Base-by-base conservation (phyloP, 2,888 invertebrate species). In the Microchrysa polita region DNA sequence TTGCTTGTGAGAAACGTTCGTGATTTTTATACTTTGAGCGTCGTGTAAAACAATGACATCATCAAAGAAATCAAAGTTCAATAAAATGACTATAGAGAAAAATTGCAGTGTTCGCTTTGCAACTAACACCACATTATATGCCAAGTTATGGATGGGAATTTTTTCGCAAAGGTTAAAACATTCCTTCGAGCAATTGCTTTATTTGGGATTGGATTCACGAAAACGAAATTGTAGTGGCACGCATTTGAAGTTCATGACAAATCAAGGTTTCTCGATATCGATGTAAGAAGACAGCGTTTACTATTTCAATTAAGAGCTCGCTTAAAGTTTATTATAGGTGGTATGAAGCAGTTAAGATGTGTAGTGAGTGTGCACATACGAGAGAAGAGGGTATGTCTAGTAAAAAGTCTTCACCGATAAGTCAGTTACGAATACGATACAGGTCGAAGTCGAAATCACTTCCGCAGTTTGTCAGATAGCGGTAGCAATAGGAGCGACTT, bases 221-320 rank as follows among this genome's bases (percentile, higher is more conserved):
- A 20, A 67, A 22, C 7, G 20, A 53, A 20, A 67, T 27, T 18
- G 53, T 20, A 5, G 27, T 59, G 18, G 69, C 69, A 69, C 69
- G 69, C 57, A 55, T 40, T 55, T 57, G 27, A 40, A 69, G 69
- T 57, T 69, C 69, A 69, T 69, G 69, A 69, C 34, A 40, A 57
- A 40, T 69, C 69, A 69, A 69, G 69, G 69, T 57, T 67, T 40
- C 48, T 10, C 27, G 27, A 34, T 34, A 34, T 34, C 27, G 27
- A 34, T 34, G 7, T 34, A 34, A 7, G 7, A 34, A 34, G 27
- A 34, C 27, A 34, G 7, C 27, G 27, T 34, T n/a, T n/a, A n/a
- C n/a, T n/a, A n/a, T n/a, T 34, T 34, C 27, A 34, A 34, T 34
- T 34, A 34, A 34, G 27, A 2, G 27, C 2, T 34, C 27, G 27